A percentile compares a stretch with the other conserved stretches of the same genome.
phyloP scores from a whole-genome alignment of 2,888 invertebrate species.

The Ptychoptera albimana region DNA sequence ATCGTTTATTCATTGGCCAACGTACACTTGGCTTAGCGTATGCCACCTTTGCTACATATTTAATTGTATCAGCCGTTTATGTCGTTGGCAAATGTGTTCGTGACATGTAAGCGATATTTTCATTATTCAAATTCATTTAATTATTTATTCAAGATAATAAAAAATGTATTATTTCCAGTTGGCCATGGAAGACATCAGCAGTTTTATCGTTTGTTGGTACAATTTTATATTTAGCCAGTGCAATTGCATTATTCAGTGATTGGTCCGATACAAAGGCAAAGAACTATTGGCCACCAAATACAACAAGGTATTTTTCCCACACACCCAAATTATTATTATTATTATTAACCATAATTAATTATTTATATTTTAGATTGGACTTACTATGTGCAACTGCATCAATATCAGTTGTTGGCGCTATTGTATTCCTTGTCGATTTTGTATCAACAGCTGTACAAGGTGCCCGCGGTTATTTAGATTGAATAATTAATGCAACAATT shows the following conservation, averaged over 20 bases:
- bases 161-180: constrained; percentile 13
- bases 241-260: constrained; percentile 24
- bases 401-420: constrained; percentile 20
- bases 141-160: constrained; percentile 3
- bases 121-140: background rate
- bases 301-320: constrained; percentile 18
- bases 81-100: constrained; percentile 26
- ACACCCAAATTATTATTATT: constrained; percentile 14
- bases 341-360: constrained; percentile 22
- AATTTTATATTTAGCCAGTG: constrained; percentile 22
- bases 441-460: constrained; percentile 25
- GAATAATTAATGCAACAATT: constrained; percentile 7
- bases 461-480: constrained; percentile 25
- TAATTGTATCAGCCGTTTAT: constrained; percentile 26
- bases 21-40: constrained; percentile 26
- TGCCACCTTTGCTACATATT: constrained; percentile 27
- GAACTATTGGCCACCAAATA: constrained; percentile 31
- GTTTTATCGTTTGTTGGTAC: constrained; percentile 25
- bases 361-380: constrained; percentile 17
- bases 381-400: constrained; percentile 25
- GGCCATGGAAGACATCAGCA: constrained; percentile 26
- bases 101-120: constrained; percentile 21
- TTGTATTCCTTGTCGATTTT: constrained; percentile 24
- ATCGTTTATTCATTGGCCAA: constrained; percentile 21
- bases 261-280: constrained; percentile 28